Evolutionary conservation across 2,113 vertebrate genomes (phyloP).

Genomic region (Ceuthmochares aereus): DNA sequence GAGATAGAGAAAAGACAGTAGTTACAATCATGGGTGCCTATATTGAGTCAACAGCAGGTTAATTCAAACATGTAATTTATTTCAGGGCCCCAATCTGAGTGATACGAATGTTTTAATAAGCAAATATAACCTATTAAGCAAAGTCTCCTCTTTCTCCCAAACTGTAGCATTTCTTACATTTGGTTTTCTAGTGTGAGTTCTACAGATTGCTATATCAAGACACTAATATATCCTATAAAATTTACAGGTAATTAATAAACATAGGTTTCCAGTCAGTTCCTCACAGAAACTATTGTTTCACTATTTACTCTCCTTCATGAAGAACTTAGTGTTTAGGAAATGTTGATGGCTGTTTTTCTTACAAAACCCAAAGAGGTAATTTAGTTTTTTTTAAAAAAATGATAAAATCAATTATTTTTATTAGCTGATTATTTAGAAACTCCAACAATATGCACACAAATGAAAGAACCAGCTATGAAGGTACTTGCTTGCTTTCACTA

Average conservation of each 20-base stretch:
- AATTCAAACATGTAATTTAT: not conserved
- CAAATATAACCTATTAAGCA: not conserved
- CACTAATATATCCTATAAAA: not conserved
- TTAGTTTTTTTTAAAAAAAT: not conserved
- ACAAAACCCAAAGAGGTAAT: not conserved
- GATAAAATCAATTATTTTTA: not conserved
- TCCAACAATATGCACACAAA: not conserved
- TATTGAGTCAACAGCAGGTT: not conserved
- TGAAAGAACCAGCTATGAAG: not conserved
- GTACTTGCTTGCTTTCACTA: not conserved
- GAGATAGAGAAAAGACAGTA: not conserved
- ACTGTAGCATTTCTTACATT: not conserved
- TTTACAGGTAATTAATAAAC: not conserved
- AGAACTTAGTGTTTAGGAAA: not conserved
- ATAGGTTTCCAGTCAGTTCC: not conserved
- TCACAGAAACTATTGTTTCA: not conserved
- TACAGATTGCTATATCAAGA: not conserved
- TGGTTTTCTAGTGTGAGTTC: not conserved
- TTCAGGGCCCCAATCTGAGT: not conserved
- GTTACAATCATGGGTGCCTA: not conserved
- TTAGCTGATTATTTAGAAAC: not conserved
- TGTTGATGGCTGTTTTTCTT: not conserved
- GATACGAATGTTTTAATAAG: not conserved
- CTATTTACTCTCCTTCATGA: not conserved
- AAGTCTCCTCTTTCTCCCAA: not conserved